Percentiles rank a stretch among this genome's conserved stretches.
phyloP scores from a whole-genome alignment of 1,140 invertebrate genomes.

The Megalopta genalis region DNA sequence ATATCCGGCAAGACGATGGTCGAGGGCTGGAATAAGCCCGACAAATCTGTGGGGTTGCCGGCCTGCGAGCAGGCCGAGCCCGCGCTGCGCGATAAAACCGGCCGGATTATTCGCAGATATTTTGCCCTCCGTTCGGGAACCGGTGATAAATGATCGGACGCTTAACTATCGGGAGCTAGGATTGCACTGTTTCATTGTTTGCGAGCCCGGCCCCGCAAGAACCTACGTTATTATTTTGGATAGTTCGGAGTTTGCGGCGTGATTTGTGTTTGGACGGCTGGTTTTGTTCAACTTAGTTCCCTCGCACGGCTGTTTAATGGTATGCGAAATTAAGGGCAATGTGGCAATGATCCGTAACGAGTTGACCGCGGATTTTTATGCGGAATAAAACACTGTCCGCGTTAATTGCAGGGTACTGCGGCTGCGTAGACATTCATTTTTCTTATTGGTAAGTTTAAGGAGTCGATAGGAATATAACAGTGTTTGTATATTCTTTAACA shows the following conservation, averaged over 20 bases:
- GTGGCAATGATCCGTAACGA: no score
- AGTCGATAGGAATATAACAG: no score
- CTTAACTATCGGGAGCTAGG: background rate
- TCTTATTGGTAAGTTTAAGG: no score
- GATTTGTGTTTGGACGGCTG: no score
- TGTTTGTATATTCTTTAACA: no score
- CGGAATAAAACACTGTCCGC: no score
- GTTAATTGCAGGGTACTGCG: no score
- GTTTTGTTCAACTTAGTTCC: no score
- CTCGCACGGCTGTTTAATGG: no score
- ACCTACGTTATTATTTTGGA: background rate
- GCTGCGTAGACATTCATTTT: no score
- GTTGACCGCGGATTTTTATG: no score
- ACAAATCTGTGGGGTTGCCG: slow-evolving; percentile 25
- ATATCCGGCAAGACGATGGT: slow-evolving; percentile 19
- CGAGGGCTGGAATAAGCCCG: slow-evolving; percentile 22
- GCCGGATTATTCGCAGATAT: background rate
- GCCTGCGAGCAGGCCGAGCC: background rate
- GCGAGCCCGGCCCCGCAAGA: background rate
- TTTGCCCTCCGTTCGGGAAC: slow-evolving; percentile 16
- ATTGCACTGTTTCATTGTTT: background rate
- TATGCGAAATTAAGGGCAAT: no score
- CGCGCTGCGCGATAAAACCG: slow-evolving; percentile 21
- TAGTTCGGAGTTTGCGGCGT: background rate
- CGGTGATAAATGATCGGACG: background rate